Conservation (phyloP, 1,140 invertebrate genomes). For the Drosophila seguyi region DNA sequence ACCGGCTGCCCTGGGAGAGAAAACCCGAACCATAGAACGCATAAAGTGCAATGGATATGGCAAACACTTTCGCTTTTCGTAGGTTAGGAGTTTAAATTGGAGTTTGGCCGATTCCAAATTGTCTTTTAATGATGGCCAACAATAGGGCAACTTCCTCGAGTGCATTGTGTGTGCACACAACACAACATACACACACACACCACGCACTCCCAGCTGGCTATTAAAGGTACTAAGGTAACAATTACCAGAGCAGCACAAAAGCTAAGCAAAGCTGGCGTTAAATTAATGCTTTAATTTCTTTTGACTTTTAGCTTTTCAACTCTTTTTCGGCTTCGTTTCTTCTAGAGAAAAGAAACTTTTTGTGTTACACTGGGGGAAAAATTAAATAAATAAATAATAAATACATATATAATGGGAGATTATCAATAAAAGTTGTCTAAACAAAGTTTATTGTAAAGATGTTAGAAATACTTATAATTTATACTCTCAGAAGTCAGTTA, state of each 20-base stretch:
- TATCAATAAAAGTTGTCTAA: background rate
- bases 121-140: conserved; percentile 61
- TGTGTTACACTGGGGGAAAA: conserved; percentile 24
- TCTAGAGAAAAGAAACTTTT: conserved; percentile 39
- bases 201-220: conserved; percentile 23
- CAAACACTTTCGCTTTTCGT: conserved; percentile 61
- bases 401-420: too few relatives aligned
- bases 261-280: conserved; percentile 50
- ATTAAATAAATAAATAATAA: too few relatives aligned
- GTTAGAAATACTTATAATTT: background rate
- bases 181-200: background rate
- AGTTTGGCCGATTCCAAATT: conserved; percentile 53
- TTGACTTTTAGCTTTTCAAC: conserved; percentile 56
- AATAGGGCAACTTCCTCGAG: conserved; percentile 59
- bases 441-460: too few relatives aligned
- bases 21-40: conserved; percentile 20
- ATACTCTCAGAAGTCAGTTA: background rate
- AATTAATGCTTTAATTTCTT: conserved; percentile 63
- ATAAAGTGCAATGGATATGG: conserved; percentile 34
- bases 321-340: conserved; percentile 27
- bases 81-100: conserved; percentile 24
- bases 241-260: conserved; percentile 49
- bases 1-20: conserved; percentile 2
- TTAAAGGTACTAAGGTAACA: conserved; percentile 53
- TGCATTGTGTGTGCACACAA: conserved; percentile 46